Base-by-base conservation (phyloP, 92 coral and sea anemone genomes). In the Chrysogorgia sp. region DNA sequence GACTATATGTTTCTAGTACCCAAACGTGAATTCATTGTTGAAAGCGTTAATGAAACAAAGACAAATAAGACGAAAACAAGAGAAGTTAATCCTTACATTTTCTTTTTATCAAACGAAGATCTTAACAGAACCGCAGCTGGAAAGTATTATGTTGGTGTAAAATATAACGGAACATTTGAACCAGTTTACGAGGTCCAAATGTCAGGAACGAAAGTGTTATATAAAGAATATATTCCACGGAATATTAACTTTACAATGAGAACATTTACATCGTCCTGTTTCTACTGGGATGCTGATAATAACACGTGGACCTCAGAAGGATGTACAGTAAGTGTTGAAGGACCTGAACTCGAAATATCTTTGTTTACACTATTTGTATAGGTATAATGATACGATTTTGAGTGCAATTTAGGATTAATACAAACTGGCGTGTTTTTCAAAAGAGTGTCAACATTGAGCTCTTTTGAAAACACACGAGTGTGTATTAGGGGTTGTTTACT, bases 1-100 rank as follows among this genome's bases (percentile, higher is more conserved):
- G 93, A 90, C 52, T 92, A 83, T 70, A 86, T 60, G 24, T 93
- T 92, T 91, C 80, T 82, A 34, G 62, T 91, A 50, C 98, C 98
- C 3, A 67, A 74, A 24, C 72, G 57, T 35, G 61, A n/a, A 6
- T 65, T 65, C 34, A 62, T 15, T 4, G 57, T 45, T 20, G 60
- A 83, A 45, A 28, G 37, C 50, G 82, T 59, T 14, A 78, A 90
- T 66, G 47, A 34, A n/a, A 62, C 84, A 0, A 15, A 7, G 7
- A 9, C 57, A n/a, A 69, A 69, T 34, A 69, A 31, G 76, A 69
- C 58, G 12, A 69, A 45, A 10, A 69, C 76, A 12, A 34, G 76
- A 28, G 60, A 69, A 4, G 69, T 62, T 19, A 84, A 88, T 7
- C 83, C 86, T 7, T 86, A 67, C 40, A 41, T 85, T 6, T 59